phyloP scores from a whole-genome alignment of 1,140 invertebrate genomes.

The Zaprionus ornatus region DNA sequence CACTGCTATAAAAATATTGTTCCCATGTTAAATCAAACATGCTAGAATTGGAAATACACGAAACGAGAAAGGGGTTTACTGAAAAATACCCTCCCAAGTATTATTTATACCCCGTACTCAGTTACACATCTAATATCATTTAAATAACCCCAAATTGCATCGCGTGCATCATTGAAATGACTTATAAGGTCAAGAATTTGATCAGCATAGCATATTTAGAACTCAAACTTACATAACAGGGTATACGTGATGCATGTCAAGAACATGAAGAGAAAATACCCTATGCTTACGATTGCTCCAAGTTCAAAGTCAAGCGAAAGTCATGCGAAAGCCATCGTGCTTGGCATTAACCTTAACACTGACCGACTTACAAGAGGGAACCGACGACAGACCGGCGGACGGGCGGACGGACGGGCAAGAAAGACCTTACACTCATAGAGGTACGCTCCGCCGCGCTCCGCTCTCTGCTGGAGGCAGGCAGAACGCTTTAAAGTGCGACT shows the following conservation, averaged over 20 bases:
- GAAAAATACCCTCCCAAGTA: background rate
- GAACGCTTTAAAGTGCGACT: slow-evolving; percentile 15
- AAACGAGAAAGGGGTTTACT: no score
- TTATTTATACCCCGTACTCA: no score
- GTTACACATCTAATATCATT: no score
- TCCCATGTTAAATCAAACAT: no score
- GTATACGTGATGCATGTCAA: no score
- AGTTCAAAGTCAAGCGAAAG: slow-evolving; percentile 49
- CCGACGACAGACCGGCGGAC: background rate
- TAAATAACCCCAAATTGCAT: background rate
- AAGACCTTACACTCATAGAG: slow-evolving; percentile 12
- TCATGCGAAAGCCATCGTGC: slow-evolving; percentile 7
- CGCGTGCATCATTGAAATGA: background rate
- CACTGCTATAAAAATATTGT: no score
- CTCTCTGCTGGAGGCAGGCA: background rate
- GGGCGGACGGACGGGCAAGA: background rate
- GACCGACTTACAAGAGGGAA: slow-evolving; percentile 24
- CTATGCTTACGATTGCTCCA: background rate
- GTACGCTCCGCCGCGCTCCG: background rate
- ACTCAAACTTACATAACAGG: no score
- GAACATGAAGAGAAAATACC: background rate
- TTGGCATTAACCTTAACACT: slow-evolving; percentile 43
- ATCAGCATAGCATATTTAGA: background rate
- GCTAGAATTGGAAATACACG: no score
- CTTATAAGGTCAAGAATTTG: background rate